Evolutionary conservation across 2,797 vertebrate species (phyloP), one percentile per base, ranked within the genome.

Genomic region (Propithecus deckenii): DNA sequence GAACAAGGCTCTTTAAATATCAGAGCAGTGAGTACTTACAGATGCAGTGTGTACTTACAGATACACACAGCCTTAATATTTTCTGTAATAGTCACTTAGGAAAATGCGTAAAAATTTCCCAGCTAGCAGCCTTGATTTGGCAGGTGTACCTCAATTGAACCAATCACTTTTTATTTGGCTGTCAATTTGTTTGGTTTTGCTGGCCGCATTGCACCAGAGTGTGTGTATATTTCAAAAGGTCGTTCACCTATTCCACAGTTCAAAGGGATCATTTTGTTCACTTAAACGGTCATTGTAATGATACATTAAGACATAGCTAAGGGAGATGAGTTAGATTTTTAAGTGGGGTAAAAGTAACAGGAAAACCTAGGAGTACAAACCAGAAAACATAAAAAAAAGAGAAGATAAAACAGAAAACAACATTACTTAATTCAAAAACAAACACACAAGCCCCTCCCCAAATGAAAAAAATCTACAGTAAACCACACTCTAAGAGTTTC

Each of bases 201-300:
- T 89, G 95, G 80, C 91, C 97, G 94, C 95, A 83, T 86, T 97
- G 97, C 85, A 95, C 89, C 96, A 94, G 9, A 80, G 89, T 0
- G 86, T 63, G 35, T 91, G 90, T 93, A 89, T 96, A 87, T 95
- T 98, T 95, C 97, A 25, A 97, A 98, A 98, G 98, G 97, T 97
- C 87, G 74, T 81, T 75, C 78, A 71, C 95, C 80, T 81, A 23
- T 72, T 84, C 92, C 92, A 89, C 4, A 91, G 98, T 97, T 98
- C 97, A 97, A 91, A 97, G 86, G 86, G 84, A 30, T 59, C 41
- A 81, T 90, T 96, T 83, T 96, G 79, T 86, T 96, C 95, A 79
- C 43, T 80, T 71, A 75, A 71, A 97, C 94, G 69, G 61, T 94
- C 74, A 55, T 74, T 96, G 96, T 95, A 67, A 76, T 72, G 85